Conservation (phyloP, 1,140 invertebrate genomes). For the Conus betulinus region DNA sequence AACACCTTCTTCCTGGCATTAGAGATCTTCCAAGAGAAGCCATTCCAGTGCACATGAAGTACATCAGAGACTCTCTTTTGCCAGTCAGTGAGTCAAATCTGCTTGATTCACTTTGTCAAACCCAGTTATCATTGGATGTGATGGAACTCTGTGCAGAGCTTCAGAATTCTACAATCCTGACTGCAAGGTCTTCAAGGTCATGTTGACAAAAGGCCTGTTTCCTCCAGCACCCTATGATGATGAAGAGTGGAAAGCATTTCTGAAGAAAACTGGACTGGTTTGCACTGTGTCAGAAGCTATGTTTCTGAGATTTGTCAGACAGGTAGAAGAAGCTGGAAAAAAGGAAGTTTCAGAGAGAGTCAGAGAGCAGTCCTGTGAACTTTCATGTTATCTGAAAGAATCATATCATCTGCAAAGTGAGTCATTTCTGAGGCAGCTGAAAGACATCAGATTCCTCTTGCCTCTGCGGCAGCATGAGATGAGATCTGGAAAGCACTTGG, state of each 20-base stretch:
- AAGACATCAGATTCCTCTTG: conserved; percentile 45
- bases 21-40: background rate
- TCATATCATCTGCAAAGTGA: background rate
- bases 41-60: conserved; percentile 20
- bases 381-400: background rate
- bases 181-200: conserved; percentile 12
- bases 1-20: background rate
- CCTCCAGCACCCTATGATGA: background rate
- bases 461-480: conserved; percentile 11
- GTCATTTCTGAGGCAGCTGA: conserved; percentile 24
- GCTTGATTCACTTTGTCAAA: background rate
- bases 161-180: conserved; percentile 2
- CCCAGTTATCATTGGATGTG: background rate
- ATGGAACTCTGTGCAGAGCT: conserved; percentile 15
- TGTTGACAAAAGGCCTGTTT: background rate
- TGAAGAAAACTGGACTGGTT: background rate
- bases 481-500: background rate
- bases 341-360: background rate
- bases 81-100: background rate
- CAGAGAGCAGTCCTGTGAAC: background rate
- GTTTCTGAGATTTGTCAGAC: conserved; percentile 7
- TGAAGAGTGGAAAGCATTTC: background rate
- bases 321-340: background rate
- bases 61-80: background rate
- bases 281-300: background rate